Conservation (phyloP, 2,113 vertebrate species). For the Colinus virginianus region DNA sequence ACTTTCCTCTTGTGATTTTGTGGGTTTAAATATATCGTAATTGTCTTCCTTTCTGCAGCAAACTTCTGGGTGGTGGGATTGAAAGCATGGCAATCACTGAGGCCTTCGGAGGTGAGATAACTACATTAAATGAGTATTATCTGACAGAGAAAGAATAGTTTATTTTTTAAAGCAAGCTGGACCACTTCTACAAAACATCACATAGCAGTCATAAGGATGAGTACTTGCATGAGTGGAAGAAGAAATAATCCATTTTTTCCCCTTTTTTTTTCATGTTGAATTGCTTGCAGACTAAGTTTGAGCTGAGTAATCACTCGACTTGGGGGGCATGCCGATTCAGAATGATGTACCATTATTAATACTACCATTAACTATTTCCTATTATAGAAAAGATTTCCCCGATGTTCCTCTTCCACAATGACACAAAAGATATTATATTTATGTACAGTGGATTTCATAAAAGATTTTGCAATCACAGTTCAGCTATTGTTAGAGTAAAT, state of each 20-base stretch:
- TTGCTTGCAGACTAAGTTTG: constrained; percentile 2
- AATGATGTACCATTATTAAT: neutral
- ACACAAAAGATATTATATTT: neutral
- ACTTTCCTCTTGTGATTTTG: neutral
- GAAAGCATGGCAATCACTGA: constrained; percentile 99
- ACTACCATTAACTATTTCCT: neutral
- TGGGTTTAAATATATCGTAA: neutral
- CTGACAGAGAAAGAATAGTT: neutral
- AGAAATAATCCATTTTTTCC: neutral
- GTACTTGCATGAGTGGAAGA: neutral
- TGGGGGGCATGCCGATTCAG: neutral
- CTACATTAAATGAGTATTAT: neutral
- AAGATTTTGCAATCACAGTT: neutral
- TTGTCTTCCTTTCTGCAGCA: constrained; percentile 81
- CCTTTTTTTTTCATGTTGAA: neutral
- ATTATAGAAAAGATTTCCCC: neutral
- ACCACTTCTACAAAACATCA: neutral
- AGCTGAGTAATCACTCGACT: neutral
- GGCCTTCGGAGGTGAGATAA: constrained; percentile 92
- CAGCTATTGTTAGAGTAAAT: neutral
- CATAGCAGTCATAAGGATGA: neutral
- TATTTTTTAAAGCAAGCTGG: neutral
- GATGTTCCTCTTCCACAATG: neutral
- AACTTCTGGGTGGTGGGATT: constrained; percentile 94
- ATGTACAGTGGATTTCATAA: neutral